These are phyloP conservation scores for Ditula angustiorana DNA, from an alignment of 2,888 invertebrate genomes.

Conservation along the genomic window DNA sequence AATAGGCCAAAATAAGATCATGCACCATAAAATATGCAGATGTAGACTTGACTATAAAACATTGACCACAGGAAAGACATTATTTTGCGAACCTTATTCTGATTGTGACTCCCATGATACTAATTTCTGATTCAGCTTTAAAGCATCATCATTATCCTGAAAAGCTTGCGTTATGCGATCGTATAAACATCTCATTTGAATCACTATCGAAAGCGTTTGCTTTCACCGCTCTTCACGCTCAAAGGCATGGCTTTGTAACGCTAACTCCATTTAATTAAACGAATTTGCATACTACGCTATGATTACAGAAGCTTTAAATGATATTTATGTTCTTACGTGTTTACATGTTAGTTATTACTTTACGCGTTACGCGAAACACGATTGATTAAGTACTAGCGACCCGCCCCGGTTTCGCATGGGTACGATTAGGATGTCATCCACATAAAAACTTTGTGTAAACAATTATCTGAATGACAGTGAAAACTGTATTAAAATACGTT, in stretches of 20 bases:
- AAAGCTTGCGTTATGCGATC: neutral
- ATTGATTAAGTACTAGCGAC: too few relatives aligned
- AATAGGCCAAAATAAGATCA: too few relatives aligned
- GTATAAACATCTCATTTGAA: conserved; percentile 19
- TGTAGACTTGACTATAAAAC: too few relatives aligned
- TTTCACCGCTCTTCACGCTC: neutral
- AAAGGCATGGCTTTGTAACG: conserved; percentile 9
- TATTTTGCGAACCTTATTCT: too few relatives aligned
- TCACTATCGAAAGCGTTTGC: conserved; percentile 7
- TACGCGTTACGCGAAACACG: neutral
- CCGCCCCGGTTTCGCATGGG: too few relatives aligned
- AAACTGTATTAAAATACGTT: too few relatives aligned
- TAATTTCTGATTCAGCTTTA: neutral
- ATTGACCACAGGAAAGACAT: too few relatives aligned
- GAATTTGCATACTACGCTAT: conserved; percentile 13
- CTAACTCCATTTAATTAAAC: conserved; percentile 14
- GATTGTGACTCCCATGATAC: too few relatives aligned
- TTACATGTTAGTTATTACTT: neutral
- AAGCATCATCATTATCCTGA: neutral
- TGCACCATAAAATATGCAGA: too few relatives aligned
- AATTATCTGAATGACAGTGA: too few relatives aligned
- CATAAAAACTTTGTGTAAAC: too few relatives aligned
- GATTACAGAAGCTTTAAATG: neutral
- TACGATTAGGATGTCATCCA: too few relatives aligned
- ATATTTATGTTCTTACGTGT: neutral